Percentiles rank a stretch among this genome's conserved stretches.
Conservation (phyloP, 2,888 invertebrate genomes). For the Pseudococcus jackbeardsleyi region DNA sequence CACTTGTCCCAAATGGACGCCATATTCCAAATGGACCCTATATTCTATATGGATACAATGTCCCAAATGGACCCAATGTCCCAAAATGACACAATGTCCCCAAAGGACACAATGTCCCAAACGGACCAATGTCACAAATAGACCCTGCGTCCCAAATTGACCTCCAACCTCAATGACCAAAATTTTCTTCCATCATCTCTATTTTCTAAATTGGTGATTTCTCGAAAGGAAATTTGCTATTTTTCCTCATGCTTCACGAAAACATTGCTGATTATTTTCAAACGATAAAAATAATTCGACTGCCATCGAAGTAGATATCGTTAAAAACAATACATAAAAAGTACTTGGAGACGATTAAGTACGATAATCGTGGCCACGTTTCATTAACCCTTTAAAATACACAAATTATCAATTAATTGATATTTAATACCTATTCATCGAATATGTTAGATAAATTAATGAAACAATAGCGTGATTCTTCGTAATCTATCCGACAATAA, state of each 20-base stretch:
- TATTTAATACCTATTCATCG: constrained; percentile 37
- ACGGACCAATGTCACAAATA: too few relatives aligned
- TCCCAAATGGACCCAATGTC: too few relatives aligned
- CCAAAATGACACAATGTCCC: too few relatives aligned
- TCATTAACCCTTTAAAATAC: constrained; percentile 21
- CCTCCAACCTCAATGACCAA: neutral
- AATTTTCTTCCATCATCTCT: neutral
- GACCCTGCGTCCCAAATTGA: too few relatives aligned
- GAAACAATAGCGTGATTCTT: constrained; percentile 37
- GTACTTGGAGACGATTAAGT: neutral
- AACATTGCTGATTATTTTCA: neutral
- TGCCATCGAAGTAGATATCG: neutral
- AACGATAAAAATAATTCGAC: neutral
- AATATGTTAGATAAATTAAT: constrained; percentile 2
- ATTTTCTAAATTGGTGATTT: neutral
- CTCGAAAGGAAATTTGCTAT: too few relatives aligned
- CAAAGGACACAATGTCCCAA: too few relatives aligned
- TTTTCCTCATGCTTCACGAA: too few relatives aligned
- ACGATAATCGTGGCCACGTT: neutral
- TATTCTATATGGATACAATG: too few relatives aligned
- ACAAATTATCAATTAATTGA: constrained; percentile 40
- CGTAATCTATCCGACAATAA: constrained; percentile 9
- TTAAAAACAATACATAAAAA: neutral
- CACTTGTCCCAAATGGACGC: too few relatives aligned
- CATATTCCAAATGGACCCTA: too few relatives aligned